Evolutionary conservation across 2,797 vertebrate genomes (phyloP), one percentile per base, ranked within the genome.

Genomic region (Arrhamphus sclerolepis): DNA sequence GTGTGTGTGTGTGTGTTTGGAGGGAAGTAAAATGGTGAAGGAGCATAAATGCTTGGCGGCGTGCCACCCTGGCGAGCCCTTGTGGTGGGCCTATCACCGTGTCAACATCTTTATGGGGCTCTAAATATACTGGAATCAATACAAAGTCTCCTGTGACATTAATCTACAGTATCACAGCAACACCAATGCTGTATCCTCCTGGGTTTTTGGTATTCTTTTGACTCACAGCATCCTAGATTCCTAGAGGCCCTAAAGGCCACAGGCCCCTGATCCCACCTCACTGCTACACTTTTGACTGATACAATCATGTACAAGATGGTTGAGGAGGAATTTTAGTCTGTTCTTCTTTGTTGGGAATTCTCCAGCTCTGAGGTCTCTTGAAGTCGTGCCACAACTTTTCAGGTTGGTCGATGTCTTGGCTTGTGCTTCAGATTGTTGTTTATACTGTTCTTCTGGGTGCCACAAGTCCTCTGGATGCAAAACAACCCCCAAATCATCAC

Each of bases 61-160:
- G 71, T 70, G 80, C 86, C 86, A 70, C 58, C 51, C 66, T 70
- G 65, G 82, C 54, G 82, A 74, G 70, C 60, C 26, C 65, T 65
- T 8, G 39, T 53, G 74, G 72, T 72, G 19, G 43, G 83, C 83
- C 84, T 84, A 86, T 86, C 84, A 81, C 85, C 72, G 84, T 83
- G 83, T 87, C 87, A 88, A 88, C 78, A 84, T 89, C 77, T 84
- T 87, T 86, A 87, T 86, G 81, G 81, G 85, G 80, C 85, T 86
- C 85, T 86, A 88, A 87, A 89, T 85, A 85, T 80, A 85, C 81
- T 22, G 22, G 57, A 80, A 91, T 90, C 87, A 78, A 90, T 87
- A 83, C 44, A 17, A 43, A 77, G 78, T 77, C 85, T 74, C 81
- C 60, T 47, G 81, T 83, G 78, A 71, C 80, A 66, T 86, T 81